Evolutionary conservation across 2,888 invertebrate species (phyloP), one percentile per base, ranked within the genome.

Genomic region (Tachystola acroxantha): DNA sequence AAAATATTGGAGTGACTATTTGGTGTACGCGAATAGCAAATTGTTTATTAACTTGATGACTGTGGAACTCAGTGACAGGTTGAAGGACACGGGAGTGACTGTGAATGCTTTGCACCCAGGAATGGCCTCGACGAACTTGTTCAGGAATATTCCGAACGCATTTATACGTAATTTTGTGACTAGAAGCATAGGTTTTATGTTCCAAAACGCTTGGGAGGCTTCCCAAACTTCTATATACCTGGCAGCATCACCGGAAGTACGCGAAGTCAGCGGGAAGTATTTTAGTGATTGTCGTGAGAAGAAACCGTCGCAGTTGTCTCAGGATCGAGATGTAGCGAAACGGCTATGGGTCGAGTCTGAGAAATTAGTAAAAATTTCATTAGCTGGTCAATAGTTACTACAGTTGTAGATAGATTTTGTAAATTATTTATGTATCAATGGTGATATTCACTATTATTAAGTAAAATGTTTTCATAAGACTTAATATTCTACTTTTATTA

Each of bases 31-130:
- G 1, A 86, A 85, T 42, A 82, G 78, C 48, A 93, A 93, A 78
- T 70, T 93, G 39, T 92, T 91, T 26, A 82, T 90, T 43, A 80
- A 92, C 46, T 64, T 93, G 27, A 91, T 92, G 72, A 90, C 91
- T 1, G 71, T 76, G 46, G 91, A 92, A 66, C 66, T 93, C 27
- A 88, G 90, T 27, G 75, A 76, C 35, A 82, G 77, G 64, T 63
- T 93, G 37, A 59, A 88, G 70, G 91, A 90, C 68, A 71, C 70
- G 1, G 89, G 89, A 25, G 91, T 94, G 0, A 92, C 91, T 1
- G 91, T 89, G 2, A 93, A 93, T 61, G 87, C 90, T 19, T 76
- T 93, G 20, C 91, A 94, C 69, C 94, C 94, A 9, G 94, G 94
- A 10, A 71, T 92, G 25, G 91, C 91, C 2, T 86, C 89, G 30